Evolutionary conservation across 1,140 invertebrate species (phyloP).

Genomic region (Lithobius niger): DNA sequence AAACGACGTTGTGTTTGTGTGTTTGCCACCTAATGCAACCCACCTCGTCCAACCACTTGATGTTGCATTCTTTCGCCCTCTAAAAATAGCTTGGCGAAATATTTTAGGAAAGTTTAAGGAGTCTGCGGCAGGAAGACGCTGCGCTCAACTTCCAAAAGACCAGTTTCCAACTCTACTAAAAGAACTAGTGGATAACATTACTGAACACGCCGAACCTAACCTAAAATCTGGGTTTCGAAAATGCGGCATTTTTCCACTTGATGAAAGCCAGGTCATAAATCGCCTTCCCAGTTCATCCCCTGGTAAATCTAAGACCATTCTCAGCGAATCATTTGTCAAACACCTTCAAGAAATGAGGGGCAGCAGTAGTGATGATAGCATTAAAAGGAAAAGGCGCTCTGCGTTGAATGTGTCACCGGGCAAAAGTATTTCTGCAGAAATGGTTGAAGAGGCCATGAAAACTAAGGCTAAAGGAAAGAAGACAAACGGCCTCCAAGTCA

Average conservation of each 20-base stretch:
- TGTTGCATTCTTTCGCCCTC: slow-evolving; percentile 27
- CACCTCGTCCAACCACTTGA: slow-evolving; percentile 33
- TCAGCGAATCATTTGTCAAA: no score
- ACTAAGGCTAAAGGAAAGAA: no score
- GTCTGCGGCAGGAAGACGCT: background rate
- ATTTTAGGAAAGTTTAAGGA: background rate
- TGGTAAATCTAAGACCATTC: no score
- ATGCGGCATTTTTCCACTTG: background rate
- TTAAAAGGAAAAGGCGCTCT: no score
- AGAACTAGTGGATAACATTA: background rate
- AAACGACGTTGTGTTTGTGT: slow-evolving; percentile 25
- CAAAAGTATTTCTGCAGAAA: no score
- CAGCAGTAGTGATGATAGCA: no score
- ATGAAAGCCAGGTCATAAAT: background rate
- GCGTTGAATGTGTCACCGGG: no score
- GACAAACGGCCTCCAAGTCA: no score
- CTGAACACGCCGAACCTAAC: background rate
- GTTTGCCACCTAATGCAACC: slow-evolving; percentile 29
- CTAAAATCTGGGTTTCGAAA: background rate
- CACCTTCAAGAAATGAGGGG: no score
- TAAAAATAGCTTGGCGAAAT: slow-evolving; percentile 18
- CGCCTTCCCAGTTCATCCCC: no score
- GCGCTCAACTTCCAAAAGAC: background rate
- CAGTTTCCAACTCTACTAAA: background rate
- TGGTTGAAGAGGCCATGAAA: no score